These are phyloP conservation scores for Eubasilissa splendida DNA, from an alignment of 2,888 invertebrate species.

Conservation along the genomic window DNA sequence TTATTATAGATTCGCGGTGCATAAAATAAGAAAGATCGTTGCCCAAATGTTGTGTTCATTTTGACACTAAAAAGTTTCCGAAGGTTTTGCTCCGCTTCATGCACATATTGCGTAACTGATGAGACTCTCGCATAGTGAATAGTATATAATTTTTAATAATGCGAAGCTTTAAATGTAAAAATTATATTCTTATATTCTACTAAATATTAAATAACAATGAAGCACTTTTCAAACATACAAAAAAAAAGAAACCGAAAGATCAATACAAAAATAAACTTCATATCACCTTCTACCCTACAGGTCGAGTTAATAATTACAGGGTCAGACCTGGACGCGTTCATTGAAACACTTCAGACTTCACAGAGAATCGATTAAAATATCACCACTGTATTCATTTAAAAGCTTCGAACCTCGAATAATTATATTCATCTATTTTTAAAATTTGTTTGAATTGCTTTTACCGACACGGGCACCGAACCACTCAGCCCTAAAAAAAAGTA, in stretches of 20 bases:
- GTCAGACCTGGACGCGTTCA: not conserved
- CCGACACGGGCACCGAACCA: not conserved
- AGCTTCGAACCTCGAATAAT: not conserved
- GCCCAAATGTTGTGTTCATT: too few species aligned
- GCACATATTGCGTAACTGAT: too few species aligned
- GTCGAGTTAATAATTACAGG: constrained; percentile 29
- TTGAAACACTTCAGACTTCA: constrained; percentile 26
- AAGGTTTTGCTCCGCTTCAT: too few species aligned
- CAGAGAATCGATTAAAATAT: constrained; percentile 32
- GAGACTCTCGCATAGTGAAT: too few species aligned
- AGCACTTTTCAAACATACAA: too few species aligned
- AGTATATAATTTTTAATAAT: too few species aligned
- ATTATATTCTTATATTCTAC: too few species aligned
- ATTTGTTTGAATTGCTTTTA: constrained; percentile 10
- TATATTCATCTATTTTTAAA: not conserved
- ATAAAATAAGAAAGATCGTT: too few species aligned
- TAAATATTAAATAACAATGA: too few species aligned
- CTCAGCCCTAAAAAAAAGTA: not conserved
- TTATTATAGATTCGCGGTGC: too few species aligned
- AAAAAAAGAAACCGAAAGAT: not conserved
- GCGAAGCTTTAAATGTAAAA: too few species aligned
- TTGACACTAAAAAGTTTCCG: too few species aligned
- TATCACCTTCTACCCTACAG: not conserved
- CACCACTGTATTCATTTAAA: constrained; percentile 7
- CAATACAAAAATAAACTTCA: not conserved